Base-by-base conservation (phyloP, 2,797 vertebrate genomes). In the Pteronotus mesoamericanus region DNA sequence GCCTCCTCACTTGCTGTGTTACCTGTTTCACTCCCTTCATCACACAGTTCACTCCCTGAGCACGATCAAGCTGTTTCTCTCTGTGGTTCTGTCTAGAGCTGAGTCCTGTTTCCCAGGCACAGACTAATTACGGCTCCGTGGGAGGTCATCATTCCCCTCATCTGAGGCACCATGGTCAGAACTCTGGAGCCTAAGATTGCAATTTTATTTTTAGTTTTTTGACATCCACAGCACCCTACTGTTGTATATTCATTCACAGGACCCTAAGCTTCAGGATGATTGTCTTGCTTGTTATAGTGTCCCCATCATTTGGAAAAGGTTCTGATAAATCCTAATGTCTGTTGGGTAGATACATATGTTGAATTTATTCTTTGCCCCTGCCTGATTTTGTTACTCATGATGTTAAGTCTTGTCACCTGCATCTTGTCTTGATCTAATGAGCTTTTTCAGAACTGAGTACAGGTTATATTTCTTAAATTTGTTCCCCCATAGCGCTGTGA, bases 391-490 rank as follows among this genome's bases (percentile, higher is more conserved):
- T 87, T 24, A 68, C 24, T 87, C 9, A 34, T 22, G 4, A 15
- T 89, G 4, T 71, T 24, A 72, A 88, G 37, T 86, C 46, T 15
- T 51, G 18, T 29, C 51, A 51, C 21, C 7, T 74, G 21, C 24
- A 51, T 75, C 79, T 93, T 77, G n/a, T 82, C 69, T 39, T 75
- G 51, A 92, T 44, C 29, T 19, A 94, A 82, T 88, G 82, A 93
- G 32, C 46, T 80, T 93, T 95, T 79, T 74, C 6, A 68, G 57
- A 53, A 59, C 3, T 32, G 66, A 34, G 29, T 21, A 34, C 19
- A 94, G 46, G 24, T 75, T 88, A 61, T 55, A 21, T 57, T 86
- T 94, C 22, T 88, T 78, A 88, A n/a, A 86, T 69, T 83, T 83
- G 44, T 69, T 72, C 69, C 26, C 95, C 29, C 37, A 57, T 21